These are phyloP conservation scores for Campoletis raptor DNA, from an alignment of 2,888 invertebrate species.

Conservation along the genomic window DNA sequence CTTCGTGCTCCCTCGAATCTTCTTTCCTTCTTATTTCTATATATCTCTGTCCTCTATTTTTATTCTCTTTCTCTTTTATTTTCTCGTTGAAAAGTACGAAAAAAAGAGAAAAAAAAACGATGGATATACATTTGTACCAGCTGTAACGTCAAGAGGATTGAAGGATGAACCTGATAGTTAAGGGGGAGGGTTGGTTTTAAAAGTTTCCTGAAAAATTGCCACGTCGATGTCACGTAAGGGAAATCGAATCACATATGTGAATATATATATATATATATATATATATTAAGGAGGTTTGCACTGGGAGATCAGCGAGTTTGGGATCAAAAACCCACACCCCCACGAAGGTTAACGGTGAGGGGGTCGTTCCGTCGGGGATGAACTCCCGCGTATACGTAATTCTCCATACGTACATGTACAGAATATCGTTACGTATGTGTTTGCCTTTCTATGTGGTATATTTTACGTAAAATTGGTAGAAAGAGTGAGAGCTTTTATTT, in stretches of 20 bases:
- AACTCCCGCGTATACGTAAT: conserved; percentile 17
- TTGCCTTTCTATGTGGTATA: conserved; percentile 28
- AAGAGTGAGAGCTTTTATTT: conserved; percentile 79
- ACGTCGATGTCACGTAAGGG: conserved; percentile 69
- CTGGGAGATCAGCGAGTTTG: conserved; percentile 58
- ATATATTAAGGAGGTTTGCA: conserved; percentile 33
- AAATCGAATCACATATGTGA: conserved; percentile 64
- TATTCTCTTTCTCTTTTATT: conserved; percentile 13
- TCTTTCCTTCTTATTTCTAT: conserved; percentile 16
- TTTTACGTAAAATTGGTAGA: conserved; percentile 42
- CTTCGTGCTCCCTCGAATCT: conserved; percentile 46
- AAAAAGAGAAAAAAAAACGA: conserved; percentile 26
- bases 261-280: conserved; percentile 14
- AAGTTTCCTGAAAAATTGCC: conserved; percentile 69
- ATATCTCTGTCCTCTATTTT: background rate
- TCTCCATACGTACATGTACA: conserved; percentile 30
- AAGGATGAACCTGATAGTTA: conserved; percentile 22
- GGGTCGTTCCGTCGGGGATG: conserved; percentile 65
- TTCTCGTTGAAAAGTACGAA: background rate
- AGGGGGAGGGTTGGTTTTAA: conserved; percentile 51
- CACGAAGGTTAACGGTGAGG: conserved; percentile 74
- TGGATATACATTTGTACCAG: conserved; percentile 13
- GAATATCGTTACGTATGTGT: background rate
- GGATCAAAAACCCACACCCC: conserved; percentile 64
- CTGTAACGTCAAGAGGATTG: conserved; percentile 29